Conservation (phyloP, 1,140 invertebrate genomes). For the Phthorimaea operculella region DNA sequence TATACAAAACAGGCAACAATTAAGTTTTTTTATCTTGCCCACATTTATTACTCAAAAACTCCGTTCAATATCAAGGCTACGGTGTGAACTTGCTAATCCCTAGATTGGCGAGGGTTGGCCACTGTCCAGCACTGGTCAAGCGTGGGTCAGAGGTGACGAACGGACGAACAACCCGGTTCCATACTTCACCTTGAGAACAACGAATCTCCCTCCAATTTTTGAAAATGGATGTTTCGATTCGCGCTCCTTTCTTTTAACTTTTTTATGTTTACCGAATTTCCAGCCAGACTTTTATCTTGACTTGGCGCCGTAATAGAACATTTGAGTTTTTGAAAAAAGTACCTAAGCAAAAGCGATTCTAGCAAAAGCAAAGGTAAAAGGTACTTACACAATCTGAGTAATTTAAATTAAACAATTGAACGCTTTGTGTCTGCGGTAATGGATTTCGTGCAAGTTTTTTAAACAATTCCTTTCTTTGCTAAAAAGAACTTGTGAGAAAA, state of each 20-base stretch:
- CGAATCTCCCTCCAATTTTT: no score
- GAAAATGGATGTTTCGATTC: no score
- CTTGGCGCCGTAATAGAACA: no score
- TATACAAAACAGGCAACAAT: no score
- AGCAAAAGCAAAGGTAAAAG: no score
- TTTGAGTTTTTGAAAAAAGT: no score
- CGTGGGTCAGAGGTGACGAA: slow-evolving; percentile 62
- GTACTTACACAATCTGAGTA: no score
- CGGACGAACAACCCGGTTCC: slow-evolving; percentile 45
- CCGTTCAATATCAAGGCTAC: slow-evolving; percentile 33
- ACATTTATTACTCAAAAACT: no score
- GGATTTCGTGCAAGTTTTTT: neutral
- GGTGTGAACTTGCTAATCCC: slow-evolving; percentile 28
- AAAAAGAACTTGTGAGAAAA: neutral
- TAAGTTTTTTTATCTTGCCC: no score
- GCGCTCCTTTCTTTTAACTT: slow-evolving; percentile 6
- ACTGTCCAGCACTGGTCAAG: slow-evolving; percentile 43
- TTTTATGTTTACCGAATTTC: neutral
- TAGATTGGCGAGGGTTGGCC: slow-evolving; percentile 19
- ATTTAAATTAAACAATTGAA: no score
- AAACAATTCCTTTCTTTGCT: neutral
- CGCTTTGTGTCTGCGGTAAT: slow-evolving; percentile 6
- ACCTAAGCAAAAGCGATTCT: no score
- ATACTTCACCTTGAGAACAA: slow-evolving; percentile 1
- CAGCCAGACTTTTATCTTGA: no score